Conservation (phyloP, 2,797 vertebrate genomes). For the Gambelia wislizenii region DNA sequence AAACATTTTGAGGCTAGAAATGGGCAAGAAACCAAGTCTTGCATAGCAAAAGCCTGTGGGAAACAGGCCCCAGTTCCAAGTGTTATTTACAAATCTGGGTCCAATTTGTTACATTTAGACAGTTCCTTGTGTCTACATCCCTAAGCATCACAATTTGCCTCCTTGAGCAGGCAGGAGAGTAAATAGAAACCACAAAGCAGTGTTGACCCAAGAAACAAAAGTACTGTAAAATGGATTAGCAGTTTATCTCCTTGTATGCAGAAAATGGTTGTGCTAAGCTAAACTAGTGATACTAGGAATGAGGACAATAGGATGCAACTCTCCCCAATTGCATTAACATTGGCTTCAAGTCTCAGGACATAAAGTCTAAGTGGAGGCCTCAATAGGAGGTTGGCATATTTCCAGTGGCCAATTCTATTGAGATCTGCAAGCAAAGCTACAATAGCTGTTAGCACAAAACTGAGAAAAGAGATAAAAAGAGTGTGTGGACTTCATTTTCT, state of each 20-base stretch:
- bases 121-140: background rate
- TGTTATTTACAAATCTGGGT: constrained; percentile 1
- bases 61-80: background rate
- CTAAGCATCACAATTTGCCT: too few species aligned
- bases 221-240: background rate
- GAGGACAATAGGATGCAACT: background rate
- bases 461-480: background rate
- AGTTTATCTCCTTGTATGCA: too few species aligned
- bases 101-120: constrained; percentile 1
- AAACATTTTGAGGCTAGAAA: background rate
- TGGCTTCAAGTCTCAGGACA: background rate
- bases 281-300: background rate
- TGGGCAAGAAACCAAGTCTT: background rate
- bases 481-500: too few species aligned
- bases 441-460: background rate
- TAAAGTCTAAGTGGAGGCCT: background rate
- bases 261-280: background rate
- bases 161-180: background rate
- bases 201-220: background rate
- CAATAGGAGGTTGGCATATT: background rate
- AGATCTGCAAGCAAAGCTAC: background rate
- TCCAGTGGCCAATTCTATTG: background rate
- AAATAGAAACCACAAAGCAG: background rate
- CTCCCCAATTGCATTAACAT: background rate
- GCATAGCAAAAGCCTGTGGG: background rate